Base-by-base conservation (phyloP, 2,113 vertebrate species). In the Zosterops hypoxanthus region DNA sequence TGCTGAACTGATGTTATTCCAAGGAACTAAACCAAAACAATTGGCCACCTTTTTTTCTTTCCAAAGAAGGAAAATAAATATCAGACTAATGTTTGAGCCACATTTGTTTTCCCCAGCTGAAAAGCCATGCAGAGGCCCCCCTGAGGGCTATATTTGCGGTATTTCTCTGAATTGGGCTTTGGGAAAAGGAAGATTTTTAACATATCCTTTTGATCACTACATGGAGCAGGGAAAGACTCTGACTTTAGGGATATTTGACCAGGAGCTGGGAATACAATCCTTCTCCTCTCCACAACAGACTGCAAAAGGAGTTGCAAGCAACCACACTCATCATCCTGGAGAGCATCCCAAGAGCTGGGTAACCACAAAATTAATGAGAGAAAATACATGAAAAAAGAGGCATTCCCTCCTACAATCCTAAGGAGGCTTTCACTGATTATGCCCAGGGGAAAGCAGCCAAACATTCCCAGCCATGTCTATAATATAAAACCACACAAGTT, bases 321-420 rank as follows among this genome's bases (percentile, higher is more conserved):
- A 53, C 59, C 57, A 79, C 66, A 26, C 14, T 90, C 50, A 72
- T 65, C 53, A 76, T 53, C 50, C 79, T 94, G 85, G 71, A 76
- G 14, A 64, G 70, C 46, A 72, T 52, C 82, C 85, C 81, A 94
- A 87, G 65, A 83, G 70, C 50, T 65, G 75, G 59, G 63, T 72
- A 94, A 95, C 85, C 90, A 85, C 75, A 82, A 64, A 82, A 46
- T 41, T 71, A 94, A 90, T 36, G 63, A 68, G 52, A 91, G 60
- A 96, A 92, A 79, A 89, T 28, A 36, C 19, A 77, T 1, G 0
- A 79, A 53, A 47, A 72, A 79, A 83, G 19, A 88, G 36, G n/a
- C 61, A 56, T 78, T 84, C 61, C 50, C 70, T 39, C 20, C 46
- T 46, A 65, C 5, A 8, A 9, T 46, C 24, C 39, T 57, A 49